These are phyloP conservation scores for Sycophaga agraensis DNA, from an alignment of 1,140 invertebrate species.

Conservation along the genomic window DNA sequence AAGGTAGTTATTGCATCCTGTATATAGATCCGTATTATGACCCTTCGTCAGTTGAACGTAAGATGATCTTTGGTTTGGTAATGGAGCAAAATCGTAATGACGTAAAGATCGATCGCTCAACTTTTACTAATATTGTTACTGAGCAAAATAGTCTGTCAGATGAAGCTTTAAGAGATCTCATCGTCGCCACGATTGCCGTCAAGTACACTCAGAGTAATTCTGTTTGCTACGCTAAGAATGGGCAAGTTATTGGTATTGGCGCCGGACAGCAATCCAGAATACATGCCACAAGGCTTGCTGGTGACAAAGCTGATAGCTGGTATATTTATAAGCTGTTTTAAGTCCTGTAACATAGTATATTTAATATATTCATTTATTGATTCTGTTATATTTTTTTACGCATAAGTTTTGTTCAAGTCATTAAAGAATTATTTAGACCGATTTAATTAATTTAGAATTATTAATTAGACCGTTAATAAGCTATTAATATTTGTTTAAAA, in stretches of 20 bases:
- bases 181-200: constrained; percentile 93
- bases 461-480: too few relatives aligned
- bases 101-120: constrained; percentile 74
- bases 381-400: too few relatives aligned
- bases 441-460: too few relatives aligned
- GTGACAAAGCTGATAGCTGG: constrained; percentile 98
- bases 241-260: constrained; percentile 95
- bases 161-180: constrained; percentile 82
- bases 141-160: constrained; percentile 71
- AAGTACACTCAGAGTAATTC: constrained; percentile 99
- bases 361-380: too few relatives aligned
- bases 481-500: too few relatives aligned
- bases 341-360: too few relatives aligned
- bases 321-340: constrained; percentile 26
- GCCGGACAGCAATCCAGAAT: constrained; percentile 97
- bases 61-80: constrained; percentile 87
- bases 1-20: constrained; percentile 88
- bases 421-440: too few relatives aligned
- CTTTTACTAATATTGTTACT: constrained; percentile 86
- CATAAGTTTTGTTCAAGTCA: too few relatives aligned
- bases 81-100: constrained; percentile 93
- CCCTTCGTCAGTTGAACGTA: constrained; percentile 79
- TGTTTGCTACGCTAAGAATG: constrained; percentile 88
- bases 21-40: constrained; percentile 89
- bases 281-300: constrained; percentile 94